phyloP scores from a whole-genome alignment of 1,140 invertebrate species.

The Drosophila cardini region DNA sequence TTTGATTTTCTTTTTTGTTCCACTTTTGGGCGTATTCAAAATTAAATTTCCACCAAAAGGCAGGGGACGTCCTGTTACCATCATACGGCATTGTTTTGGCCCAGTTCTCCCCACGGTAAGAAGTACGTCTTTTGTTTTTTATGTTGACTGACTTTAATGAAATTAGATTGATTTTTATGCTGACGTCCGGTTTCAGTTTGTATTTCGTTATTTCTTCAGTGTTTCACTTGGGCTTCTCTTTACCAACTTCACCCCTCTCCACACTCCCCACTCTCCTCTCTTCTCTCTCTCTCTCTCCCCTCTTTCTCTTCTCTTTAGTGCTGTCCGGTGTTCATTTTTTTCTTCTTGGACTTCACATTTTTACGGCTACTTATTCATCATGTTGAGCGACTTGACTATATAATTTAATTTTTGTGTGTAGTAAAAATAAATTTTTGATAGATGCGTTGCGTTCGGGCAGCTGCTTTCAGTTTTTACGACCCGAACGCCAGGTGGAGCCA shows the following conservation, averaged over 20 bases:
- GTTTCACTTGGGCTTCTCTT: too few relatives aligned
- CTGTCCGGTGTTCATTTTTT: neutral
- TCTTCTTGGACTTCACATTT: constrained; percentile 45
- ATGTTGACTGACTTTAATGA: constrained; percentile 78
- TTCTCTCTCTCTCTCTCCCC: too few relatives aligned
- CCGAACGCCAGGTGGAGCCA: constrained; percentile 18
- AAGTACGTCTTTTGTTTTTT: constrained; percentile 40
- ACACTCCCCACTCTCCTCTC: constrained; percentile 18
- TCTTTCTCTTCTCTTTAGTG: neutral
- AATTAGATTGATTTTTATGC: constrained; percentile 80
- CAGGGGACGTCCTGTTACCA: neutral
- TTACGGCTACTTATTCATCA: constrained; percentile 78
- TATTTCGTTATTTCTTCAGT: neutral
- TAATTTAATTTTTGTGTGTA: constrained; percentile 76
- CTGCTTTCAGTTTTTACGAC: constrained; percentile 47
- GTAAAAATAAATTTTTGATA: constrained; percentile 79
- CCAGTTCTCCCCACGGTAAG: constrained; percentile 5
- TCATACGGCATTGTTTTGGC: constrained; percentile 45
- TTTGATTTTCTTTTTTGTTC: constrained; percentile 26
- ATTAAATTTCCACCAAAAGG: constrained; percentile 41
- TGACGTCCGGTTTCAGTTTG: constrained; percentile 50
- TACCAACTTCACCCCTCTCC: neutral
- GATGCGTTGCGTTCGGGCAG: constrained; percentile 47
- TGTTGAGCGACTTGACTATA: constrained; percentile 76
- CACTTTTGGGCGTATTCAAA: constrained; percentile 41